These are phyloP conservation scores for Chaetophractus vellerosus DNA, from an alignment of 2,797 vertebrate genomes.

Conservation along the genomic window DNA sequence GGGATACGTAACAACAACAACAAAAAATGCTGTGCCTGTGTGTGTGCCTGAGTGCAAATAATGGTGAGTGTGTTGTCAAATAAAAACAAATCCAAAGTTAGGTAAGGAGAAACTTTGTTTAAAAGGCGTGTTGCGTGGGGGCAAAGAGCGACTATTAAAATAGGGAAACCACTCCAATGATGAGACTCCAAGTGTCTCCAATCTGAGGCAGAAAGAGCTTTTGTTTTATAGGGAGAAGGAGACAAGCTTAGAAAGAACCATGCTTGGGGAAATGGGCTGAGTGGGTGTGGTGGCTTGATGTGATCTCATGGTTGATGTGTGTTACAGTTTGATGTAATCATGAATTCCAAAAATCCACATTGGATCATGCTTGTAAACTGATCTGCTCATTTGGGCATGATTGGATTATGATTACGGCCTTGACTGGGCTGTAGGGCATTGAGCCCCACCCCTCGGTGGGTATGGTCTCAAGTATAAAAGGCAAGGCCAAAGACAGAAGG, in stretches of 20 bases:
- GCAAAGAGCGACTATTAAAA: not conserved
- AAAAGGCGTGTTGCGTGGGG: not conserved
- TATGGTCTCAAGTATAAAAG: no score
- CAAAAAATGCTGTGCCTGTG: not conserved
- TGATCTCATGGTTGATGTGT: not conserved
- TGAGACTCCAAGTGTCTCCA: not conserved
- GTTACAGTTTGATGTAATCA: no score
- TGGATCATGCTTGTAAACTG: no score
- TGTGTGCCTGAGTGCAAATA: not conserved
- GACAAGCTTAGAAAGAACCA: not conserved
- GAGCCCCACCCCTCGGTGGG: no score
- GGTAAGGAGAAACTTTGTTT: not conserved
- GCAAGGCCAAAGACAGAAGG: no score
- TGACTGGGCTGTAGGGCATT: no score
- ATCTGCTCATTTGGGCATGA: no score
- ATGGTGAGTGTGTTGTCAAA: not conserved
- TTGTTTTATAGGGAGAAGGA: not conserved
- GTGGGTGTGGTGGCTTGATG: not conserved
- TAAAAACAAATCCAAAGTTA: not conserved
- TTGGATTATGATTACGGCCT: no score
- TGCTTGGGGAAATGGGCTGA: not conserved
- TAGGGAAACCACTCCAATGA: not conserved
- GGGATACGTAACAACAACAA: no score
- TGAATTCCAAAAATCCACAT: no score
- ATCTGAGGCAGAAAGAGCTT: not conserved